Evolutionary conservation across 1,140 invertebrate species (phyloP).

Genomic region (Whitmania pigra): DNA sequence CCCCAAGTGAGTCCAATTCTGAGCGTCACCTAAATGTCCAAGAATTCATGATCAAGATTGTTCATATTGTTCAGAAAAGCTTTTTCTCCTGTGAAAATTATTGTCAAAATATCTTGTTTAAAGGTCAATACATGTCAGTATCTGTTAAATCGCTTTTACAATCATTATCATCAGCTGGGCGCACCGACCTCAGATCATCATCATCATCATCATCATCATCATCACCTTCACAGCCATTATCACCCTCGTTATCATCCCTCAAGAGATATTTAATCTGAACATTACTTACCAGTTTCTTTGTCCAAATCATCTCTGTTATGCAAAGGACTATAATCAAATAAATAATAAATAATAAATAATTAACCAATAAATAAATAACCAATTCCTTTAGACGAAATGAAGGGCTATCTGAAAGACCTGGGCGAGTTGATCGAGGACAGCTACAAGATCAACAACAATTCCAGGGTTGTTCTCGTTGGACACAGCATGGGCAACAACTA

Average conservation of each 20-base stretch:
- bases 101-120: background rate
- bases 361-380: too few relatives aligned
- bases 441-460: slow-evolving; percentile 62
- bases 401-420: slow-evolving; percentile 65
- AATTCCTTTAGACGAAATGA: slow-evolving; percentile 60
- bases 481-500: slow-evolving; percentile 89
- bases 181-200: background rate
- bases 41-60: background rate
- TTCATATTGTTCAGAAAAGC: background rate
- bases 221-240: background rate
- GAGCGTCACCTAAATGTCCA: too few relatives aligned
- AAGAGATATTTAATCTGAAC: background rate
- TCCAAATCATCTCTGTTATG: too few relatives aligned
- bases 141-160: too few relatives aligned
- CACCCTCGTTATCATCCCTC: background rate
- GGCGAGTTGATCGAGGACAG: slow-evolving; percentile 74
- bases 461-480: slow-evolving; percentile 61
- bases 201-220: background rate
- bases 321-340: too few relatives aligned
- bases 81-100: background rate
- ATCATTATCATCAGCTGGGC: too few relatives aligned
- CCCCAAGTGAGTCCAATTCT: slow-evolving; percentile 67
- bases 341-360: too few relatives aligned
- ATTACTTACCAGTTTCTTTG: background rate
- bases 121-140: too few relatives aligned